Percentiles rank a stretch among this genome's conserved stretches.
phyloP scores from a whole-genome alignment of 2,888 invertebrate genomes.

The Chloromyia formosa region DNA sequence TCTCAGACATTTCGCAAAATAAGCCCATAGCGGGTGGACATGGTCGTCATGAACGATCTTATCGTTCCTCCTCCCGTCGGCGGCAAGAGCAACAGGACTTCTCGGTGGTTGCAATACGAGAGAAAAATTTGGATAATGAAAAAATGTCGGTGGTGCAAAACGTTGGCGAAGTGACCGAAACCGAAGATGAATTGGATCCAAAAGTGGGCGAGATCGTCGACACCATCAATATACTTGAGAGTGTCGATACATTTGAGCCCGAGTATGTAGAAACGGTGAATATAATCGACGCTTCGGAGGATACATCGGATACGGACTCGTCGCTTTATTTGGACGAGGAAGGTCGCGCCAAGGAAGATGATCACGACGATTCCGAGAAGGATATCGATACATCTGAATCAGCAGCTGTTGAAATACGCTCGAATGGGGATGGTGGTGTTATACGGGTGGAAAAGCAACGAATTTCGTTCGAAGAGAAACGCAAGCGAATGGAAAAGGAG shows the following conservation, averaged over 20 bases:
- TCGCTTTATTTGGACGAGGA: slow-evolving; percentile 58
- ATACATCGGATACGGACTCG: slow-evolving; percentile 62
- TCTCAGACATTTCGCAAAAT: slow-evolving; percentile 73
- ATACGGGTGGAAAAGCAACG: slow-evolving; percentile 61
- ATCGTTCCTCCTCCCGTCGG: not conserved
- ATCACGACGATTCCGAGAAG: slow-evolving; percentile 48
- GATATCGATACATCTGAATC: slow-evolving; percentile 50
- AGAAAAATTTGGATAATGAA: slow-evolving; percentile 74
- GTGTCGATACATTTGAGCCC: slow-evolving; percentile 67
- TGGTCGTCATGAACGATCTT: not conserved
- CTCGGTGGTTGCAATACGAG: slow-evolving; percentile 74
- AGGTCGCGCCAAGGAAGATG: slow-evolving; percentile 47
- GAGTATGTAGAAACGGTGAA: slow-evolving; percentile 68
- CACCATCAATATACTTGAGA: slow-evolving; percentile 67
- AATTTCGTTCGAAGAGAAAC: slow-evolving; percentile 63
- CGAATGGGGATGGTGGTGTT: slow-evolving; percentile 51
- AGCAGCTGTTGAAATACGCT: slow-evolving; percentile 52
- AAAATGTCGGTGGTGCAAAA: slow-evolving; percentile 65
- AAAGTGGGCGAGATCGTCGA: slow-evolving; percentile 64
- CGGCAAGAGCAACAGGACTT: slow-evolving; percentile 57
- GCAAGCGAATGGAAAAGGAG: slow-evolving; percentile 61
- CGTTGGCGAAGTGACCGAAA: slow-evolving; percentile 53
- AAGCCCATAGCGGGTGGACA: slow-evolving; percentile 40
- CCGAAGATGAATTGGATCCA: slow-evolving; percentile 14
- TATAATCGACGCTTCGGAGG: slow-evolving; percentile 67